Evolutionary conservation across 2,113 vertebrate genomes (phyloP).

Genomic region (Chinchilla lanigera): DNA sequence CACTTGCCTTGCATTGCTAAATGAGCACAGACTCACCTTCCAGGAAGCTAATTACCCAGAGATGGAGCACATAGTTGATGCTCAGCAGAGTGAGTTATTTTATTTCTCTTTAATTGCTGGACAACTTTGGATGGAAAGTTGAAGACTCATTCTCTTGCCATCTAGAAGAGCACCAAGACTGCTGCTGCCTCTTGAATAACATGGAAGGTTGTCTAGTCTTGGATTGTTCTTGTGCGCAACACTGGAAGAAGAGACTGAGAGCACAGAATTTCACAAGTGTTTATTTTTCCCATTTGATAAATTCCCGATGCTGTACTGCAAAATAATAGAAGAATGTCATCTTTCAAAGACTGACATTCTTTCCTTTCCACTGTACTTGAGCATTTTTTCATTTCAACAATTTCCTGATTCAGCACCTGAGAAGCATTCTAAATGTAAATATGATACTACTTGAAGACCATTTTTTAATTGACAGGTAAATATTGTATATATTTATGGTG

Average conservation of each 20-base stretch:
- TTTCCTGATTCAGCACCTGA: neutral
- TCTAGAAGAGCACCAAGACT: neutral
- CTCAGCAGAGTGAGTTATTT: constrained; percentile 40
- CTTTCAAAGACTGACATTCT: neutral
- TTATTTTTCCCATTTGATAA: neutral
- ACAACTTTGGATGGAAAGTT: constrained; percentile 59
- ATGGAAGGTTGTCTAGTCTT: neutral
- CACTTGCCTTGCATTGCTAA: constrained; percentile 64
- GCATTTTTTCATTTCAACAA: neutral
- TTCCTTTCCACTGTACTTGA: neutral
- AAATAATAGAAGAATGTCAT: constrained; percentile 20
- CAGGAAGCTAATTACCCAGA: constrained; percentile 70
- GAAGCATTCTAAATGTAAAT: constrained; percentile 35
- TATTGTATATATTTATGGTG: neutral
- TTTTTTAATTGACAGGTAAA: neutral
- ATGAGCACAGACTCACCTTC: constrained; percentile 59
- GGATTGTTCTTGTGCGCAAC: constrained; percentile 1
- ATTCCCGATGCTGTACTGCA: neutral
- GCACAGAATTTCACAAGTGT: neutral
- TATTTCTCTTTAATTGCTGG: neutral
- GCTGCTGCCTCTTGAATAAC: neutral
- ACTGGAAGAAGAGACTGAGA: neutral
- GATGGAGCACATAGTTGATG: constrained; percentile 40
- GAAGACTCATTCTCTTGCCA: constrained; percentile 24
- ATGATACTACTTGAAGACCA: neutral